These are phyloP conservation scores for Archips xylosteana DNA, from an alignment of 2,888 invertebrate species.

Conservation along the genomic window DNA sequence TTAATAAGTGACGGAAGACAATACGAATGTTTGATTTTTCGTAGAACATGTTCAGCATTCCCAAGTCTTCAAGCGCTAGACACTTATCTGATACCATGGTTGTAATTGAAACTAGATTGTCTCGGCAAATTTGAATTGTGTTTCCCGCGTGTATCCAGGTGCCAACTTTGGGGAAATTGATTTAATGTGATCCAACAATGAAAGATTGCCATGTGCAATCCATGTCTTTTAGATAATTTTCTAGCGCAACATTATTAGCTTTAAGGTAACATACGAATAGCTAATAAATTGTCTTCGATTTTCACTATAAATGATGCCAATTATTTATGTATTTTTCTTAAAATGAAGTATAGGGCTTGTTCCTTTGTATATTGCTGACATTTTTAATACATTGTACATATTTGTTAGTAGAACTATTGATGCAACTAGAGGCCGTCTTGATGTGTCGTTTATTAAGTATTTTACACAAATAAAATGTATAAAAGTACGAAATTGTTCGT, in stretches of 20 bases:
- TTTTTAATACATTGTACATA: background rate
- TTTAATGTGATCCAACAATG: too few species aligned
- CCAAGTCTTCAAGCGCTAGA: background rate
- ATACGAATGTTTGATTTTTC: background rate
- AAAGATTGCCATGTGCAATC: background rate
- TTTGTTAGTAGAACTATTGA: background rate
- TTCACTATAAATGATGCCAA: conserved; percentile 17
- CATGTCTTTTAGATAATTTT: background rate
- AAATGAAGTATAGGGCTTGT: conserved; percentile 1
- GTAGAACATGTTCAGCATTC: background rate
- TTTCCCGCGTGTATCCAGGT: background rate
- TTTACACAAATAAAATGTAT: too few species aligned
- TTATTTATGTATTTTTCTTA: conserved; percentile 19
- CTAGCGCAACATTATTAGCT: conserved; percentile 2
- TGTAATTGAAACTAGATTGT: background rate
- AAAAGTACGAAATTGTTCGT: too few species aligned
- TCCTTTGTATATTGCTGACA: background rate
- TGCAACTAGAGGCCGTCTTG: background rate
- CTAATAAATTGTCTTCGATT: conserved; percentile 11
- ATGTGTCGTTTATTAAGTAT: background rate
- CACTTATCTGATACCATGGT: background rate
- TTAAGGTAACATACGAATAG: conserved; percentile 4
- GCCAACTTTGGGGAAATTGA: background rate
- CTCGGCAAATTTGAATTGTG: too few species aligned
- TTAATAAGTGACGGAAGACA: background rate